Evolutionary conservation across 2,888 invertebrate genomes (phyloP).

Genomic region (Mechanitis mazaeus): DNA sequence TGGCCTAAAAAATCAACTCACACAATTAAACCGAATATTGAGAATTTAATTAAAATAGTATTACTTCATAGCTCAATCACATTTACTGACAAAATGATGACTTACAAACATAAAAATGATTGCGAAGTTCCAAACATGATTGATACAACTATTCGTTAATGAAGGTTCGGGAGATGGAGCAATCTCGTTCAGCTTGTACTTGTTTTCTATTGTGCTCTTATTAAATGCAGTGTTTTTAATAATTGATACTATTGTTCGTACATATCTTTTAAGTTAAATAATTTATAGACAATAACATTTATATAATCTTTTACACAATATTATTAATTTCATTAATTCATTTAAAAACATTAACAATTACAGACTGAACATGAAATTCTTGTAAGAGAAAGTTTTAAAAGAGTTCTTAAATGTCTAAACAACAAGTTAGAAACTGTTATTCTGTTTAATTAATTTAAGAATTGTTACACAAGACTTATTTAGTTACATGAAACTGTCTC

Average conservation of each 20-base stretch:
- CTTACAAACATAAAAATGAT: not conserved
- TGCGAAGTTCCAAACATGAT: not conserved
- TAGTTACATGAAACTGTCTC: conserved; percentile 47
- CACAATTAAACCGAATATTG: not conserved
- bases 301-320: too few species aligned
- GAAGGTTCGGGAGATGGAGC: not conserved
- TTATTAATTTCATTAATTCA: too few species aligned
- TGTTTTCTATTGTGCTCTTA: not conserved
- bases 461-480: conserved; percentile 45
- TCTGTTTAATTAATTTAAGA: conserved; percentile 32
- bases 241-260: too few species aligned
- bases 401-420: conserved; percentile 13
- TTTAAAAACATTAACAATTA: too few species aligned
- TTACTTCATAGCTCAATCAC: not conserved
- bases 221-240: too few species aligned
- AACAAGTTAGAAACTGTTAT: conserved; percentile 22
- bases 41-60: not conserved
- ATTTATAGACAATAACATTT: too few species aligned
- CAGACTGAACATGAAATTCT: too few species aligned
- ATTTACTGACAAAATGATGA: not conserved
- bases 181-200: not conserved
- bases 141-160: not conserved
- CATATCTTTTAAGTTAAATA: too few species aligned
- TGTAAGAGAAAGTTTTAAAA: conserved; percentile 16
- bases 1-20: too few species aligned